Base-by-base conservation (phyloP, 2,113 vertebrate genomes). In the Lipotes vexillifer region DNA sequence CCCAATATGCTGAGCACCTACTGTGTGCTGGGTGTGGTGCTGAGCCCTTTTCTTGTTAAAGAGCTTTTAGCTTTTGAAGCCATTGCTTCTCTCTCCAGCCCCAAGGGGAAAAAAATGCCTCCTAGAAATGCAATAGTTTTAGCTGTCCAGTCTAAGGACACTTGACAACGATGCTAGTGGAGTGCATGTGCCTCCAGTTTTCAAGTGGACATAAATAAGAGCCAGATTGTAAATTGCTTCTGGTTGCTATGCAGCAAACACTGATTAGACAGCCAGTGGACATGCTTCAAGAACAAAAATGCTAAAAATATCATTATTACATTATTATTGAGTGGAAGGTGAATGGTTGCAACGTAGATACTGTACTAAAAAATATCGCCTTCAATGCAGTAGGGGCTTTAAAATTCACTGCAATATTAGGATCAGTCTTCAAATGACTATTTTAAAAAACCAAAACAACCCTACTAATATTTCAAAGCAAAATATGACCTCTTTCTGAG, bases 1-100 rank as follows among this genome's bases (percentile, higher is more conserved):
- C 33, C 21, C 0, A 1, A 21, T 17, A 2, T 44, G 6, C 1
- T 17, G 14, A 36, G 38, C 5, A 0, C 52, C 29, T 8, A 1
- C 14, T 8, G 1, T 2, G 6, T 33, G 18, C 52, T 20, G 4
- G 20, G 15, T 5, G 11, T 25, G 1, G 15, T 6, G 2, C 8
- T 31, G 21, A 15, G 14, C 1, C 27, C 59, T 91, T 63, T 29
- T 55, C 8, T 0, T 4, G 44, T 21, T n/a, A n/a, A 71, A 17
- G 33, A 55, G 38, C 9, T 31, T 83, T 71, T 52, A 33, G 36
- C 46, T 66, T 80, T 80, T 38, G 55, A 52, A 52, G 65, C 20
- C 6, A 14, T 41, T 68, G 0, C 29, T 92, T 80, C 78, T 55
- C 44, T 71, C 38, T 94, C 41, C 41, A 80, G 61, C 20, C 63